Base-by-base conservation (phyloP, 2,113 vertebrate genomes). In the Macheiramphus alcinus region DNA sequence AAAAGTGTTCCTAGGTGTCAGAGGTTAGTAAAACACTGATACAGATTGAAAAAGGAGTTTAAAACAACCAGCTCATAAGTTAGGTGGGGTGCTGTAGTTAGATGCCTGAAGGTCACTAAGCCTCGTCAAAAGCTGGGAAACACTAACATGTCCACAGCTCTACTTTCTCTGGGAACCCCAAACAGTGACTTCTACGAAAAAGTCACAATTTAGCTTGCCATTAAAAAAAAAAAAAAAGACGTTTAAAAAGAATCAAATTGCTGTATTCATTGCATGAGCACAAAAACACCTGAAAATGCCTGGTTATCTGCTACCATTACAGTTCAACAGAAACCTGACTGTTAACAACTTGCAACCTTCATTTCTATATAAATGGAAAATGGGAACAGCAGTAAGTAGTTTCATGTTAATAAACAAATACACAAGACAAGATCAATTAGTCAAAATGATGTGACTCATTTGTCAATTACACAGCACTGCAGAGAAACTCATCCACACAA, bases 321-420 rank as follows among this genome's bases (percentile, higher is more conserved):
- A 26, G 27, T 16, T 67, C 43, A 72, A 17, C 0, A 4, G 45
- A 45, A 93, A 22, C 13, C 59, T 43, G 72, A 23, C 58, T 70
- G 65, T 42, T 23, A 72, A 19, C 14, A 11, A 2, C 59, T 78
- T 63, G 26, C 63, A 62, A 80, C 25, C 61, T 72, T 81, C 42
- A 43, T 81, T 74, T 84, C 80, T 90, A 12, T 45, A 42, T 26
- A 61, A 89, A 91, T 26, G 29, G 48, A 87, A 61, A 82, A 86
- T 25, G 62, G 61, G 56, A 95, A 50, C 47, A 87, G 93, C 83
- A 93, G 62, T 56, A 90, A 70, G 66, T 58, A n/a, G 27, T 53
- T 94, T 53, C 48, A 45, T 87, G 83, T 91, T 94, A 91, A 97
- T 82, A 94, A 96, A 96, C 95, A 97, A 95, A 95, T 53, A 70